Base-by-base conservation (phyloP, 35 echinoderm and acorn worm species). In the Apostichopus parvimensis region DNA sequence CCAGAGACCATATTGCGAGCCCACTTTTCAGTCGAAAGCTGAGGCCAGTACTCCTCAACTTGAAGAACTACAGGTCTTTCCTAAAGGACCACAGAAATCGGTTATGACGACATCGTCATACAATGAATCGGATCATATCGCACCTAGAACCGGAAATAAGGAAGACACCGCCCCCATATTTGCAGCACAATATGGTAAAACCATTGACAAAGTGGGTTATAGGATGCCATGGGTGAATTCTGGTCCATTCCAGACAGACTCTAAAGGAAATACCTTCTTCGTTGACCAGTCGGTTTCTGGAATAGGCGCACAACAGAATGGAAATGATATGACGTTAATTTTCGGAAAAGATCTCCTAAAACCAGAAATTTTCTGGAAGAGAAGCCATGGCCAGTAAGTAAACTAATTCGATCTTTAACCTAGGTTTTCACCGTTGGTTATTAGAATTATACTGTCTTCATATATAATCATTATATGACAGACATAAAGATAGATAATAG, bases 31-130 rank as follows among this genome's bases (percentile, higher is more conserved):
- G 52, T 15, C 79, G 55, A 56, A 82, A 25, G n/a, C 3, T n/a
- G 18, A 56, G 7, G 17, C 52, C 10, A 17, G 34, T 17, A 53
- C 26, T 5, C 14, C 55, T 8, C 79, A 82, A 12, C 54, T 82
- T 82, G 79, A 82, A 55, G 79, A 82, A 82, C 55, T 82, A 12
- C 21, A 53, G 8, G 79, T 82, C 10, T 15, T 82, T 55, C 45
- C 10, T 4, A 55, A 56, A 56, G 79, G 17, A 13, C 25, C 52
- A 7, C 79, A 45, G 55, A 17, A 55, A 56, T 5, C 79, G 7
- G 54, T 18, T 54, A 11, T 13, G 55, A 56, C 54, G 52, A 82
- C 79, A 34, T 6, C 21, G 1, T 8, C 79, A 6, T 56, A 82
- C 25, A 53, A 12, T 3, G 79, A 82, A 20, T n/a, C 34, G 8